Conservation (phyloP, 2,888 invertebrate genomes). For the Papilio gigon region DNA sequence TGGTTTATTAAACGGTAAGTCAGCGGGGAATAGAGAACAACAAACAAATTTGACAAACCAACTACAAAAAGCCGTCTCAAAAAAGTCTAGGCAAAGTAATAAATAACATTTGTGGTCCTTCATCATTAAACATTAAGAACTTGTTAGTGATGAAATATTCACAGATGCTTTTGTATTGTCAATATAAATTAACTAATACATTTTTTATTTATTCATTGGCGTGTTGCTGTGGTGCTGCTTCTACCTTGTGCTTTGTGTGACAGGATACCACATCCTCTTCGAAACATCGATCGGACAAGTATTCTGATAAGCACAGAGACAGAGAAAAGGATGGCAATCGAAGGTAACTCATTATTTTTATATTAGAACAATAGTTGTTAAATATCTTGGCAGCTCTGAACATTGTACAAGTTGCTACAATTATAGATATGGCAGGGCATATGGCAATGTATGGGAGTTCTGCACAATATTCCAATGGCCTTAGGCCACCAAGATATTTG, state of each 20-base stretch:
- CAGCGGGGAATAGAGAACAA: constrained; percentile 73
- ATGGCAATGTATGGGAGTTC: too few species aligned
- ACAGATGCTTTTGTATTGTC: constrained; percentile 64
- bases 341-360: constrained; percentile 58
- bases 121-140: constrained; percentile 53
- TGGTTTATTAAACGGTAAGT: constrained; percentile 86
- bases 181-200: constrained; percentile 77
- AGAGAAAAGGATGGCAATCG: constrained; percentile 68
- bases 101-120: constrained; percentile 66
- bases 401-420: too few species aligned
- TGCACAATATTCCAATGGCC: too few species aligned
- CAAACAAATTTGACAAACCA: constrained; percentile 64
- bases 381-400: too few species aligned
- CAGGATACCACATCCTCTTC: constrained; percentile 82
- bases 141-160: constrained; percentile 63
- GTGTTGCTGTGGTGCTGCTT: constrained; percentile 83
- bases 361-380: too few species aligned
- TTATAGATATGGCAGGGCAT: too few species aligned
- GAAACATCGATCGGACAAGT: constrained; percentile 81
- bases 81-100: constrained; percentile 67
- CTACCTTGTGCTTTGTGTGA: constrained; percentile 84
- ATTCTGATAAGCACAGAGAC: constrained; percentile 81
- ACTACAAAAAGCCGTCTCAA: constrained; percentile 48
- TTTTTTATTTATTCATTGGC: constrained; percentile 81
- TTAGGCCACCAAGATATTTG: too few species aligned